Evolutionary conservation across 1,140 invertebrate genomes (phyloP).

Genomic region (fruit fly (Drosophila melanogaster)): Release_6_plus_ISO1_MT NC_004354.4:10932001-10932500

Average conservation of each 20-base stretch:
- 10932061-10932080: slow-evolving; percentile 51
- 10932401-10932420: slow-evolving; percentile 58
- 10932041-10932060: slow-evolving; percentile 43
- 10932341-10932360: slow-evolving; percentile 71
- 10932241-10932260: slow-evolving; percentile 8
- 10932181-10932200: slow-evolving; percentile 12
- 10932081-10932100: slow-evolving; percentile 51
- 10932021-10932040: slow-evolving; percentile 8
- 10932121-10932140: slow-evolving; percentile 10
- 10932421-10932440: slow-evolving; percentile 63
- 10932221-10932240: neutral
- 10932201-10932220: slow-evolving; percentile 18
- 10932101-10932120: neutral
- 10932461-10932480: slow-evolving; percentile 78
- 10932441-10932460: slow-evolving; percentile 76
- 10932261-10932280: slow-evolving; percentile 15
- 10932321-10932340: slow-evolving; percentile 61
- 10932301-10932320: slow-evolving; percentile 31
- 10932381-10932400: slow-evolving; percentile 37
- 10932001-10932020: slow-evolving; percentile 8
- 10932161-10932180: slow-evolving; percentile 21
- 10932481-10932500: slow-evolving; percentile 63
- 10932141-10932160: slow-evolving; percentile 42
- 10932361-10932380: slow-evolving; percentile 71
- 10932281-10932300: slow-evolving; percentile 35